Base-by-base conservation (phyloP, 2,888 invertebrate genomes). In the Nezara viridula region DNA sequence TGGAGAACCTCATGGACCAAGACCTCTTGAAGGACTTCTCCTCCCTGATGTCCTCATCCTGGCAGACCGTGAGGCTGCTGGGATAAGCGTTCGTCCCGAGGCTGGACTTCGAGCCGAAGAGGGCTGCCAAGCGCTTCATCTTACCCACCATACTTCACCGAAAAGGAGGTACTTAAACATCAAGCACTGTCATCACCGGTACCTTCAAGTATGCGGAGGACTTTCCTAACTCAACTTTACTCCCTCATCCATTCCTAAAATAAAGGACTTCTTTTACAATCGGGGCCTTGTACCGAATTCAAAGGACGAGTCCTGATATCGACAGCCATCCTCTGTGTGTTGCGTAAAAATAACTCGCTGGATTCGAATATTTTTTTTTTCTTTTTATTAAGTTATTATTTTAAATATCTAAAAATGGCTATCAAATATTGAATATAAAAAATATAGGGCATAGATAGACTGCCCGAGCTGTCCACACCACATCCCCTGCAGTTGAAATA, bases 71-170 rank as follows among this genome's bases (percentile, higher is more conserved):
- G 66, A 90, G 86, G 81, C 90, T 91, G 86, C 91, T 91, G n/a
- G 91, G 91, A 77, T 91, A 91, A 4, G 91, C 90, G 21, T 89
- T 90, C 7, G 91, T 88, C 32, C 90, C 89, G n/a, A 91, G 90
- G 85, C 91, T 91, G 47, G 91, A 90, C 87, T 93, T 93, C 73
- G 92, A 92, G 92, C 95, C 94, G 92, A 95, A 95, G 91, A 95
- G 93, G 89, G 95, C 94, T 90, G 95, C 95, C 88, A 95, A 93
- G 92, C 94, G 94, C 91, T 95, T 94, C 81, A 95, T 92, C 52
- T 95, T 95, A 92, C 94, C 95, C 95, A 95, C 95, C 91, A 91
- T 92, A 32, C 49, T 89, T 21, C 27, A 32, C 24, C 16, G 9
- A 16, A 14, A 27, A 60, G 9, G 12, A 27, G 6, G 9, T 3